Evolutionary conservation across 53 echinoderm and acorn worm genomes (phyloP).

Genomic region (Actinopyga echinites): DNA sequence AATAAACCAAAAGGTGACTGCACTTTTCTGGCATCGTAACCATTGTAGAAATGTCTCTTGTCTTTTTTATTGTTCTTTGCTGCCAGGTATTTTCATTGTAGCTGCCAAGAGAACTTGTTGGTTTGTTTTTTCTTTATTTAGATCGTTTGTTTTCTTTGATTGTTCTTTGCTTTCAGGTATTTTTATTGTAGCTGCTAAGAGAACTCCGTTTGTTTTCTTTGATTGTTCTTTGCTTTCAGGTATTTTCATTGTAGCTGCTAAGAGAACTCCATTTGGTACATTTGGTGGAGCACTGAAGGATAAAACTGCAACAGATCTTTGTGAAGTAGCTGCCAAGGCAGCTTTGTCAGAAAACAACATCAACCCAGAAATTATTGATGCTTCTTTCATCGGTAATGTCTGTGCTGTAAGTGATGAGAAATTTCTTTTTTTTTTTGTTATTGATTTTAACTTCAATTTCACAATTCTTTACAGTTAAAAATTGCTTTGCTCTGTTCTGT

Average conservation of each 20-base stretch:
- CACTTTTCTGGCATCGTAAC: no score
- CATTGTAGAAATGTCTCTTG: no score
- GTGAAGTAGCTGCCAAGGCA: conserved; percentile 84
- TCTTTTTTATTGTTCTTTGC: no score
- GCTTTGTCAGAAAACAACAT: conserved; percentile 75
- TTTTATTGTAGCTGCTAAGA: conserved; percentile 95
- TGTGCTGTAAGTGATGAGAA: conserved; percentile 60
- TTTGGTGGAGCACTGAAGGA: conserved; percentile 88
- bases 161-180: no score
- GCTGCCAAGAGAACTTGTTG: conserved; percentile 82
- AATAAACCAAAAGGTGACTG: no score
- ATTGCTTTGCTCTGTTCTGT: no score
- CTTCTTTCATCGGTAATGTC: conserved; percentile 89
- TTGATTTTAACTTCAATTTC: background rate
- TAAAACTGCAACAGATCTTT: conserved; percentile 77
- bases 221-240: conserved; percentile 71
- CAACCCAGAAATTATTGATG: conserved; percentile 85
- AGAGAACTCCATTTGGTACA: conserved; percentile 91
- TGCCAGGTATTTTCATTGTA: conserved; percentile 93
- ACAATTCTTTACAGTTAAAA: background rate
- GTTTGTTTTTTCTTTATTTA: no score
- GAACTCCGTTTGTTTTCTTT: conserved; percentile 91
- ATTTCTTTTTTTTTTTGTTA: background rate
- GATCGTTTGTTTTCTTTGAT: conserved; percentile 89
- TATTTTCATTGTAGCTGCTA: conserved; percentile 94